Evolutionary conservation across 2,888 invertebrate species (phyloP).

Genomic region (Hermaeophaga mercurialis): DNA sequence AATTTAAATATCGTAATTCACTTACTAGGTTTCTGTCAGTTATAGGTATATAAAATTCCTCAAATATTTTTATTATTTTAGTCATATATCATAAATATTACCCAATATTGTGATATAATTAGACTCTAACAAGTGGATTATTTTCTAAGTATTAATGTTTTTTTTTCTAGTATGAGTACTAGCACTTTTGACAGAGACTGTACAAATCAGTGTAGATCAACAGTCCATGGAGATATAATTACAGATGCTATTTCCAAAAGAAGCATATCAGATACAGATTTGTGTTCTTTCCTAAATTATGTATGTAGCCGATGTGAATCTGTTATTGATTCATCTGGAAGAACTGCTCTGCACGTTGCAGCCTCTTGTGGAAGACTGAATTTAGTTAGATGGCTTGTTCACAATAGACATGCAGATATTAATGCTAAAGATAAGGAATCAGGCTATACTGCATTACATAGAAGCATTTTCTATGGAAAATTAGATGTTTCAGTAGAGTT

Average conservation of each 20-base stretch:
- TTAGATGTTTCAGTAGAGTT: conserved; percentile 74
- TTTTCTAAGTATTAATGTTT: no score
- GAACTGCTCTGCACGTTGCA: conserved; percentile 79
- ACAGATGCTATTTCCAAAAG: conserved; percentile 70
- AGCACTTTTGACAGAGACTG: conserved; percentile 57
- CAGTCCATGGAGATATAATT: conserved; percentile 64
- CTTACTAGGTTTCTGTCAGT: no score
- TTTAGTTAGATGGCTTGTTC: conserved; percentile 65
- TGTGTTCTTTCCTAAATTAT: conserved; percentile 56
- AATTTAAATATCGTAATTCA: no score
- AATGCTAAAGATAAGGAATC: conserved; percentile 73
- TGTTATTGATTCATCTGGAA: conserved; percentile 63
- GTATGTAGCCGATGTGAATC: conserved; percentile 56
- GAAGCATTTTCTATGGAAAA: conserved; percentile 83
- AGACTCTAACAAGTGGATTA: no score
- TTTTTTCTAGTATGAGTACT: conserved; percentile 10
- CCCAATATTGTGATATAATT: no score
- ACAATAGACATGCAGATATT: conserved; percentile 65
- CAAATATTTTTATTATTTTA: no score
- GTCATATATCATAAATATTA: no score
- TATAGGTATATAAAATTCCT: no score
- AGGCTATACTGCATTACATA: conserved; percentile 80
- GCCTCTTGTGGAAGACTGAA: conserved; percentile 73
- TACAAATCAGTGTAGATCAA: conserved; percentile 64
- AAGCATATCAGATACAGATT: conserved; percentile 63